Conservation (phyloP, 2,113 vertebrate species). For the Seriola quinqueradiata region DNA sequence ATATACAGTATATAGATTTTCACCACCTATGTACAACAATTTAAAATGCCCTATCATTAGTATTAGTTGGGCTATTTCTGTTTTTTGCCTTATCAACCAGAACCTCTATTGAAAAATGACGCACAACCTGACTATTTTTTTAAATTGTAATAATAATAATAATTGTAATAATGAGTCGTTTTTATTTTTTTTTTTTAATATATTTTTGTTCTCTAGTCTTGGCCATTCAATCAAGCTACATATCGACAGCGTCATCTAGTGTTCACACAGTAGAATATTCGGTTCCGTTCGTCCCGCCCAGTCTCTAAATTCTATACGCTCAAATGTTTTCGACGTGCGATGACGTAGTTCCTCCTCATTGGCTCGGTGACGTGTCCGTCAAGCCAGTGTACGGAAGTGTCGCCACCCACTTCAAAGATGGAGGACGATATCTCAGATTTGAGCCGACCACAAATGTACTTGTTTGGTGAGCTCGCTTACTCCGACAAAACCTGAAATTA, state of each 20-base stretch:
- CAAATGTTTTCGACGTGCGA: accelerated
- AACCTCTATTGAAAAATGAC: too few species aligned
- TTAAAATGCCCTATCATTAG: too few species aligned
- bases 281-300: background rate
- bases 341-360: slow-evolving; percentile 36
- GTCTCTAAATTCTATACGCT: slow-evolving; percentile 55
- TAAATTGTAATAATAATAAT: too few species aligned
- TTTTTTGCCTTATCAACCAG: too few species aligned
- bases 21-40: background rate
- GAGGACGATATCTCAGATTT: slow-evolving; percentile 80
- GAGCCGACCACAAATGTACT: slow-evolving; percentile 85
- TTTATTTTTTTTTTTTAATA: too few species aligned
- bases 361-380: slow-evolving; percentile 43
- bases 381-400: slow-evolving; percentile 51
- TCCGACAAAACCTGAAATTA: background rate
- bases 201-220: background rate
- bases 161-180: background rate
- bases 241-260: slow-evolving; percentile 60
- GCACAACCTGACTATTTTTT: too few species aligned
- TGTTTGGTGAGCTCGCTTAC: slow-evolving; percentile 83
- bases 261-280: background rate
- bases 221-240: background rate
- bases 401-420: slow-evolving; percentile 77
- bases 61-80: too few species aligned
- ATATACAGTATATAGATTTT: background rate